phyloP scores from a whole-genome alignment of 2,113 vertebrate species.

The Poicephalus meyeri region DNA sequence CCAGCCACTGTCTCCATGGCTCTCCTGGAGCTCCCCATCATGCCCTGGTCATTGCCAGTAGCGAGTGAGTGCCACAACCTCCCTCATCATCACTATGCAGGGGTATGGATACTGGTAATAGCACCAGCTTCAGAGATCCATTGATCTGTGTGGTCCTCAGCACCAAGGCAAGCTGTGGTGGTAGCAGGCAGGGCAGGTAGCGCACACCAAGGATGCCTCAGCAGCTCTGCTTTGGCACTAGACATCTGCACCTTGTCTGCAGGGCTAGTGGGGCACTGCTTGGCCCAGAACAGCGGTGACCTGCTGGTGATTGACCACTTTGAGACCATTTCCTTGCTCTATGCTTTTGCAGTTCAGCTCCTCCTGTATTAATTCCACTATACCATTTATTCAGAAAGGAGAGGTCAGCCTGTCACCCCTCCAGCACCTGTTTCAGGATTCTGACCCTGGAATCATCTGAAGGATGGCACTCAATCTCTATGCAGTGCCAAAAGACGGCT shows the following conservation, averaged over 20 bases:
- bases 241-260: fast-evolving
- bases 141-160: fast-evolving
- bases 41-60: fast-evolving
- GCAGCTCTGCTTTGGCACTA: fast-evolving
- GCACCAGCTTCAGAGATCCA: background rate
- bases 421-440: fast-evolving
- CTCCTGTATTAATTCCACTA: background rate
- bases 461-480: background rate
- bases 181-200: background rate
- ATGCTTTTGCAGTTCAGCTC: background rate
- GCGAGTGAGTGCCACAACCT: background rate
- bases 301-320: fast-evolving
- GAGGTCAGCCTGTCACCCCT: background rate
- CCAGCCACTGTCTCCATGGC: fast-evolving
- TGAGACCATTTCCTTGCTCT: background rate
- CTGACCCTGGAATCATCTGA: background rate
- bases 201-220: fast-evolving
- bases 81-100: background rate
- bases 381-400: background rate
- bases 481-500: background rate
- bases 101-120: background rate
- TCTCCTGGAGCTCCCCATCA: background rate
- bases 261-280: fast-evolving
- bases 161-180: fast-evolving
- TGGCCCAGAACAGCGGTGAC: background rate